Evolutionary conservation across 2,797 vertebrate species (phyloP), one percentile per base, ranked within the genome.

Genomic region (Lutjanus argentimaculatus): DNA sequence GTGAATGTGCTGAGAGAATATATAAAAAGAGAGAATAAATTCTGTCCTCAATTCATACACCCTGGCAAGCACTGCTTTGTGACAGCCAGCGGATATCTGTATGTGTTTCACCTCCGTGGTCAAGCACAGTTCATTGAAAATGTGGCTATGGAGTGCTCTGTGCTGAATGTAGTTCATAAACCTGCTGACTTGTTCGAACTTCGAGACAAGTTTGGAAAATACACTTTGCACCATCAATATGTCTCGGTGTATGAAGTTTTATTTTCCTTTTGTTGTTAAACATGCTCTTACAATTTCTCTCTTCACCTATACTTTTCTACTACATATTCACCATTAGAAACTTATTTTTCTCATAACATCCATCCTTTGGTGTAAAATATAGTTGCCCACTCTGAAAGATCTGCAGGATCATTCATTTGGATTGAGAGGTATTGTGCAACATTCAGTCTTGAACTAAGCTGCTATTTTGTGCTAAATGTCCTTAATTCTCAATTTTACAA

Each of bases 101-200:
- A 55, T 68, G 14, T 64, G 67, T 52, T 83, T 25, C 49, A 21
- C 61, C 59, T 75, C 46, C 36, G 58, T 76, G 59, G 64, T 17
- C 46, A 7, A 65, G n/a, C 51, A 49, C 45, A 17, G 36, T 55
- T 14, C 25, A 74, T 19, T 67, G 30, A 77, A 84, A 55, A 67
- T 5, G 52, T 30, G 16, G 16, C 40, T 25, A 7, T 53, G 19
- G 10, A 42, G 52, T 40, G 25, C 46, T 80, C 4, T 65, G 40
- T 15, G 52, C 59, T 78, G 22, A 74, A 56, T 68, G 22, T 52
- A 36, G 21, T 55, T 61, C 56, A 52, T 16, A 65, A 55, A 48
- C 6, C 42, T 62, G 36, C 55, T 48, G 12, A 40, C 8, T 64
- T 21, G 2, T 65, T 78, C 42, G 12, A 36, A 15, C 63, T 72